phyloP scores from a whole-genome alignment of 2,113 vertebrate genomes.

The Gracilinanus agilis region DNA sequence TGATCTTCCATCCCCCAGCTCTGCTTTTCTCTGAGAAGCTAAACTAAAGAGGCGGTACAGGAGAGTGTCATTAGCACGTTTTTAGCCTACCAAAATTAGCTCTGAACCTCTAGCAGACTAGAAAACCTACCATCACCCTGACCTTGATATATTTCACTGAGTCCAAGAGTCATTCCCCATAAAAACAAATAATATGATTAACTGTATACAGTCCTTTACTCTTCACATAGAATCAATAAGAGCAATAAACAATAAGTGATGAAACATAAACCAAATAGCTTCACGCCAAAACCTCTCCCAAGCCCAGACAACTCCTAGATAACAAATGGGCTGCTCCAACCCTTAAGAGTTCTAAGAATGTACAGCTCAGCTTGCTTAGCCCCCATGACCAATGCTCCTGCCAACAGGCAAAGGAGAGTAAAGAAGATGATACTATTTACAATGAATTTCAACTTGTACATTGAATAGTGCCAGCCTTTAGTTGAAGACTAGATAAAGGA shows the following conservation, averaged over 20 bases:
- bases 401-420: neutral
- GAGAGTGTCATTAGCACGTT: neutral
- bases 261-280: neutral
- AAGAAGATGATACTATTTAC: neutral
- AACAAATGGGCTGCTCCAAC: neutral
- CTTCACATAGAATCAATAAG: neutral
- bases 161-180: neutral
- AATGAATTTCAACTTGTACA: neutral
- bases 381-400: neutral
- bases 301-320: neutral
- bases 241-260: neutral
- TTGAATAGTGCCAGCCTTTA: neutral
- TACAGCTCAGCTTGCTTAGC: neutral
- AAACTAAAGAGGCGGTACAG: neutral
- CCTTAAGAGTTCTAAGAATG: neutral
- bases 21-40: neutral
- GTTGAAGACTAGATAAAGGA: neutral
- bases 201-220: neutral
- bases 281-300: neutral
- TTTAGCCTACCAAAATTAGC: neutral
- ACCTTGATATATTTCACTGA: neutral
- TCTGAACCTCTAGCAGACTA: neutral
- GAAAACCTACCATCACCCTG: neutral
- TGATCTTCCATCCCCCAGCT: neutral
- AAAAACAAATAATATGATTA: neutral